A percentile compares a stretch with the other conserved stretches of the same genome.
phyloP scores from a whole-genome alignment of 2,113 vertebrate genomes.

The Isurus oxyrinchus region DNA sequence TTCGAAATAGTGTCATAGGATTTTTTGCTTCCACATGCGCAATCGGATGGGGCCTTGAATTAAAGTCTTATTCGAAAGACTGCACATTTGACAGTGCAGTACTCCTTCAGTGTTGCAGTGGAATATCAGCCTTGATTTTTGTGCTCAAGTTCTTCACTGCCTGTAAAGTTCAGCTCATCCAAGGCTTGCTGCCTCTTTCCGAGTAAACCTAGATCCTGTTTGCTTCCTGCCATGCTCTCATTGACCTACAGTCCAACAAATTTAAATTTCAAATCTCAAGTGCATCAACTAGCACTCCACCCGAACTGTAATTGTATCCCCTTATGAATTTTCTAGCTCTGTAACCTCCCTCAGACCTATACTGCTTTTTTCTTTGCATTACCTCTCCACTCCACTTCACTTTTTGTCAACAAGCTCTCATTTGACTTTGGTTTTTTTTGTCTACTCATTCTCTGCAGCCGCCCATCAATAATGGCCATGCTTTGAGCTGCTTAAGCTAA shows the following conservation, averaged over 20 bases:
- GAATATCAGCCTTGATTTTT: too few relatives aligned
- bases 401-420: neutral
- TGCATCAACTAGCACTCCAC: neutral
- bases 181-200: neutral
- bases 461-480: neutral
- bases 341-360: neutral
- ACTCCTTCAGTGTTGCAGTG: too few relatives aligned
- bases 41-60: too few relatives aligned
- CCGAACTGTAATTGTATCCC: neutral
- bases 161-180: neutral
- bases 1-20: too few relatives aligned
- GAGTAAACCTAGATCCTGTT: neutral
- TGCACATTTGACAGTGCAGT: too few relatives aligned
- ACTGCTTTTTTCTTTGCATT: neutral
- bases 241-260: neutral
- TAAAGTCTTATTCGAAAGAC: too few relatives aligned
- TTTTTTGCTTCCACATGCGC: too few relatives aligned
- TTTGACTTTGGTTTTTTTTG: neutral
- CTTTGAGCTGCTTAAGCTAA: neutral
- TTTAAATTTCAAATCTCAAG: neutral
- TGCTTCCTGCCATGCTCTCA: neutral
- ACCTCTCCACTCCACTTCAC: neutral
- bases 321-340: neutral
- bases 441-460: neutral
- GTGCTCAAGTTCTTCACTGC: neutral